phyloP scores from a whole-genome alignment of 2,888 invertebrate species.

The Phytoseiulus persimilis region DNA sequence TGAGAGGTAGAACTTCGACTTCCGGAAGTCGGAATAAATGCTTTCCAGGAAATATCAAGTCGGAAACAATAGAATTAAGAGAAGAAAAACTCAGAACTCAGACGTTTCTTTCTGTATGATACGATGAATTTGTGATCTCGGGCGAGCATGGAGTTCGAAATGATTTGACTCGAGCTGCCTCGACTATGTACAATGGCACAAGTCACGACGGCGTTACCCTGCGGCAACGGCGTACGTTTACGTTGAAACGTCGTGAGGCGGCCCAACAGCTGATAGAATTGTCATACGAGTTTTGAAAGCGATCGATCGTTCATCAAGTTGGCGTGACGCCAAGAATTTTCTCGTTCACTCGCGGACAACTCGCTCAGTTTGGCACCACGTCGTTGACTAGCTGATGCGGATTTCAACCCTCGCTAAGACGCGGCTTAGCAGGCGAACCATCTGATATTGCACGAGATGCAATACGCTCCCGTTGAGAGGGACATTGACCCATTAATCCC shows the following conservation, averaged over 20 bases:
- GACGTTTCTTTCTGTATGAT: background rate
- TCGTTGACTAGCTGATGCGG: slow-evolving; percentile 34
- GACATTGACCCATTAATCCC: background rate
- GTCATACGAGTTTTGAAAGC: background rate
- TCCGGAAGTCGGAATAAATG: background rate
- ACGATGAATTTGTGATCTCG: background rate
- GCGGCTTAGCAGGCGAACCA: slow-evolving; percentile 38
- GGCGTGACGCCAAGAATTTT: no score
- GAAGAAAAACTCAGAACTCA: background rate
- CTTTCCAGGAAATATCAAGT: background rate
- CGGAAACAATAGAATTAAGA: background rate
- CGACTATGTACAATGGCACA: slow-evolving; percentile 37
- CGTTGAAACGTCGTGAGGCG: background rate
- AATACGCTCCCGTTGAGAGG: background rate
- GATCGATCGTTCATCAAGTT: no score
- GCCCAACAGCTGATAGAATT: background rate
- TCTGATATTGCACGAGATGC: background rate
- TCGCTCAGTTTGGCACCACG: slow-evolving; percentile 5
- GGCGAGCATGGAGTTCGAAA: background rate
- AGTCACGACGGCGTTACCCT: slow-evolving; percentile 22
- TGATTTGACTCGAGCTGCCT: background rate
- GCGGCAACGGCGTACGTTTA: slow-evolving; percentile 35
- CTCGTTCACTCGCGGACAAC: background rate
- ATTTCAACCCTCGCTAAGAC: slow-evolving; percentile 35
- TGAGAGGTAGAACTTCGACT: background rate